Evolutionary conservation across 2,888 invertebrate species (phyloP).

Genomic region (Flexamia atlantica): DNA sequence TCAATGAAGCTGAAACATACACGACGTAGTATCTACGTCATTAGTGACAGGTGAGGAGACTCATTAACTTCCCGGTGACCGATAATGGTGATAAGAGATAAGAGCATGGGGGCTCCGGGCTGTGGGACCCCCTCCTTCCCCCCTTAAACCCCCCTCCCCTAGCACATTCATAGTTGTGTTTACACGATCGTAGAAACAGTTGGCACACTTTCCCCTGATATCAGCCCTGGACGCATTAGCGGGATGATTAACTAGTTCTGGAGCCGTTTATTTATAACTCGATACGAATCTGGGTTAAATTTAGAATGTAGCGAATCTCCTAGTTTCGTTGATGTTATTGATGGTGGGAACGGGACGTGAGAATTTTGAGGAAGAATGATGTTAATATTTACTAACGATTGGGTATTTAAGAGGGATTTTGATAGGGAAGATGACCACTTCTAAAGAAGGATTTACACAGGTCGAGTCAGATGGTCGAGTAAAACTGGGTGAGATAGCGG

Average conservation of each 20-base stretch:
- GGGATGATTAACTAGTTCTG: neutral
- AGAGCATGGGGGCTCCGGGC: conserved; percentile 48
- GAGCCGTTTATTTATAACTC: neutral
- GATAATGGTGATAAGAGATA: conserved; percentile 42
- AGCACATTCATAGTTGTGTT: neutral
- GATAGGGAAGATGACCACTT: no score
- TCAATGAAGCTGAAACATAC: no score
- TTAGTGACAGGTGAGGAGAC: neutral
- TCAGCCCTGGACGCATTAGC: neutral
- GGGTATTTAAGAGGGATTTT: no score
- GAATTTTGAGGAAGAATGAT: no score
- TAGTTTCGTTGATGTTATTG: no score
- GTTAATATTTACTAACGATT: no score
- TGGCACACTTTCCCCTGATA: conserved; percentile 22
- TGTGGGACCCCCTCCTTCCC: conserved; percentile 15
- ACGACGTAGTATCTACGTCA: neutral
- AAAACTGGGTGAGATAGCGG: no score
- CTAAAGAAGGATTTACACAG: no score
- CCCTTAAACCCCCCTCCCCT: neutral
- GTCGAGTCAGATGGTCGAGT: no score
- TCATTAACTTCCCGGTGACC: conserved; percentile 36
- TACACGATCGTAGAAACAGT: conserved; percentile 3
- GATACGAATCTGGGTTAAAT: conserved; percentile 1
- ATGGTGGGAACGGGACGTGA: no score
- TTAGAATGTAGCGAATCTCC: neutral